Base-by-base conservation (phyloP, 2,888 invertebrate genomes). In the Phania funesta region DNA sequence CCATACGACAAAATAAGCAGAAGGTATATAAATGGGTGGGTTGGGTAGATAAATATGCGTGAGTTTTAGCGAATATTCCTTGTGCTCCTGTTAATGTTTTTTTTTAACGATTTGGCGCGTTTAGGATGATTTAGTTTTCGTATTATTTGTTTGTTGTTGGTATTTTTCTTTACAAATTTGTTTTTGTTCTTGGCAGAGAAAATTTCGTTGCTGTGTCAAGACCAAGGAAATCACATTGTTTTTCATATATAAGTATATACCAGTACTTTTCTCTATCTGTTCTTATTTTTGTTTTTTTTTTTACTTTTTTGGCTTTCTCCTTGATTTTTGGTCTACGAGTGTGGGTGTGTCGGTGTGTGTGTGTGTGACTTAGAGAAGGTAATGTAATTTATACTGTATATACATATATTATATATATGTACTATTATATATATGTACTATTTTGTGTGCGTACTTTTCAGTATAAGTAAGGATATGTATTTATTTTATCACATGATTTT, bases 401-500 rank as follows among this genome's bases (percentile, higher is more conserved):
- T 38, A 26, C 8, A 13, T 48, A 48, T 8, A 56, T 32, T n/a
- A 5, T 13, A 56, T 9, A 11, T 11, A 20, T 26, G 16, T 26
- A 32, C 13, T 16, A 11, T 29, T 44, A 26, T 5, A 32, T 35
- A 22, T 26, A 29, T 29, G 18, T 38, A 11, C 18, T 32, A 29
- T 41, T 24, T 32, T 8, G 18, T 18, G 48, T n/a, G 18, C 18
- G 11, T 70, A 41, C 24, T 24, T 60, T 24, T 44, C 7, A 44
- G 56, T 56, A 56, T 64, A 18, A 3, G 11, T 6, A 13, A 13
- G 13, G 3, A 18, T 26, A 32, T 65, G 22, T 67, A 62, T 62
- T 62, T 71, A 62, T 80, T 58, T 68, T 81, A 77, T 86, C 87
- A 87, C 87, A 88, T 87, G 87, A 87, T 88, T 89, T 76, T 80